Conservation (phyloP, 2,797 vertebrate genomes). For the Urocyon cinereoargenteus region DNA sequence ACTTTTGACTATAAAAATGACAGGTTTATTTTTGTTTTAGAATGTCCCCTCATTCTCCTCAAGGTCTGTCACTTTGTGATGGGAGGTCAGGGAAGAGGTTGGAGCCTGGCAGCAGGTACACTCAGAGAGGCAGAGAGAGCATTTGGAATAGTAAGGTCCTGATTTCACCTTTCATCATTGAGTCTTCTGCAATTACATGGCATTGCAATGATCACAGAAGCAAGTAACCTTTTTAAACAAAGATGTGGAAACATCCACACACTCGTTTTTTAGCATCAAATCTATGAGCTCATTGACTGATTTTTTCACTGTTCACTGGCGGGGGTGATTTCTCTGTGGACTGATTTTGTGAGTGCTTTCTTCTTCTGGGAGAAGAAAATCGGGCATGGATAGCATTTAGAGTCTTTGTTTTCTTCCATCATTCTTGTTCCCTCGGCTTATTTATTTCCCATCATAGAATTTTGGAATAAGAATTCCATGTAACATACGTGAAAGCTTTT, state of each 20-base stretch:
- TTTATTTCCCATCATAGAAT: not conserved
- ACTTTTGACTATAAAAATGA: constrained; percentile 62
- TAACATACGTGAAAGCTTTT: not conserved
- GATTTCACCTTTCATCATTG: not conserved
- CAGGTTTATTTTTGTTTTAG: constrained; percentile 71
- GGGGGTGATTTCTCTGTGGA: not conserved
- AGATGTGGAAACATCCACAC: not conserved
- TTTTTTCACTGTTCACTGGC: not conserved
- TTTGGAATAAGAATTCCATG: not conserved
- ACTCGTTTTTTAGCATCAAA: not conserved
- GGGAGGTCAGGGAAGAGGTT: constrained; percentile 45
- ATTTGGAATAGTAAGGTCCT: not conserved
- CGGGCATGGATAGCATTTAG: not conserved
- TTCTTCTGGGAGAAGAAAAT: not conserved
- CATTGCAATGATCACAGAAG: not conserved
- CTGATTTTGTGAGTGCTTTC: not conserved
- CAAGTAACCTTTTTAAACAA: not conserved
- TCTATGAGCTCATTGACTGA: not conserved
- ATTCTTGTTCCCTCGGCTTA: not conserved
- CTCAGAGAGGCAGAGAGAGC: not conserved
- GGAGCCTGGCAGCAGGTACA: not conserved
- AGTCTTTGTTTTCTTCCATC: not conserved
- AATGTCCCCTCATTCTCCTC: not conserved
- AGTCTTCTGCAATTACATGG: not conserved
- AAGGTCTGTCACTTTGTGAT: constrained; percentile 69